Percentiles rank a stretch among this genome's conserved stretches.
These are phyloP conservation scores for Columba guinea DNA, from an alignment of 2,797 vertebrate species.

Conservation along the genomic window DNA sequence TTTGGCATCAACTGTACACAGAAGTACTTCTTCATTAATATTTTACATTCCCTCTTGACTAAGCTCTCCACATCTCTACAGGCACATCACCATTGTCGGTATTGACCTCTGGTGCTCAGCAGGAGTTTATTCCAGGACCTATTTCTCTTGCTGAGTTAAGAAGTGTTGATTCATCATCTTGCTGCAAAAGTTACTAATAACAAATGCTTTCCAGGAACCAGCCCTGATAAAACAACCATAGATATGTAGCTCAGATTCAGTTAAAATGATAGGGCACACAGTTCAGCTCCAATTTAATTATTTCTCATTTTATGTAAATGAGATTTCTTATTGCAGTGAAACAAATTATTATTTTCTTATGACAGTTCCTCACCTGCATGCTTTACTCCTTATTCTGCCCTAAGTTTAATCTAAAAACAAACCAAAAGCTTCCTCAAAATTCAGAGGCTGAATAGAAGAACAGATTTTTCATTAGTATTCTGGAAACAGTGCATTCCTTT, in stretches of 20 bases:
- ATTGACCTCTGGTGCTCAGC: not conserved
- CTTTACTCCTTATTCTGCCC: not conserved
- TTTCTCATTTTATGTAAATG: slow-evolving; percentile 59
- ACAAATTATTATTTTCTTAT: slow-evolving; percentile 29
- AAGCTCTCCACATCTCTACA: not conserved
- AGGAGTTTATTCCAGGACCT: not conserved
- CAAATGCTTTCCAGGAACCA: slow-evolving; percentile 52
- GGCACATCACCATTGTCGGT: not conserved
- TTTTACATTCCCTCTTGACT: not conserved
- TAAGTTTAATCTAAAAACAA: slow-evolving; percentile 24
- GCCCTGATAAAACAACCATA: not conserved
- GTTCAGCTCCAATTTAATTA: slow-evolving; percentile 60
- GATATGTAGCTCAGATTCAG: slow-evolving; percentile 24
- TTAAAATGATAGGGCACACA: slow-evolving; percentile 37
- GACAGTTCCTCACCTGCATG: slow-evolving; percentile 16
- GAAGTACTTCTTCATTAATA: not conserved
- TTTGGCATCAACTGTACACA: not conserved
- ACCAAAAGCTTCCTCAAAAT: slow-evolving; percentile 12
- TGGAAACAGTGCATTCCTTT: not conserved
- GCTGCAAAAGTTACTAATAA: slow-evolving; percentile 16
- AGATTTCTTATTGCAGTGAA: slow-evolving; percentile 30
- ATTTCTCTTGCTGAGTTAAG: not conserved
- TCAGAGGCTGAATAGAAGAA: not conserved
- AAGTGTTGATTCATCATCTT: not conserved
- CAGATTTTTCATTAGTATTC: not conserved